Conservation (phyloP, 2,888 invertebrate genomes). For the Hedychridium roseum region DNA sequence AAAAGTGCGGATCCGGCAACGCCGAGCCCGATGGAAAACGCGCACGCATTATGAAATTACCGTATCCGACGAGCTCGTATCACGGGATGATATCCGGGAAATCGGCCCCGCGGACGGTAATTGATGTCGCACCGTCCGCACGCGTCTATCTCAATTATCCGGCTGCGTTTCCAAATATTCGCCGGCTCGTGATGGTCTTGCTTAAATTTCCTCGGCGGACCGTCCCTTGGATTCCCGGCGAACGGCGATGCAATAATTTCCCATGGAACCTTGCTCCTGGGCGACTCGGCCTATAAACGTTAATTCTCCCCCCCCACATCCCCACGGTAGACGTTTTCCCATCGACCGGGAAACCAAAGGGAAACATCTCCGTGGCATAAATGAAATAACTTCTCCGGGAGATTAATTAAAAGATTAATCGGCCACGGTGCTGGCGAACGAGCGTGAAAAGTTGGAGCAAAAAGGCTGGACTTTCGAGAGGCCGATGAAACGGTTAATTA, state of each 20-base stretch:
- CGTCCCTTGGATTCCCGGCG: not conserved
- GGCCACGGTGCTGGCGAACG: too few species aligned
- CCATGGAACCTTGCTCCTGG: not conserved
- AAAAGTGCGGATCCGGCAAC: not conserved
- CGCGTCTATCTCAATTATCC: conserved; percentile 54
- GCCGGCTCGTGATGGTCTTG: conserved; percentile 32
- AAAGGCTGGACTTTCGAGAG: too few species aligned
- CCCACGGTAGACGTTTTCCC: too few species aligned
- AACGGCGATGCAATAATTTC: not conserved
- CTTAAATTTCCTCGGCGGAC: conserved; percentile 20
- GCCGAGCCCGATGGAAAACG: too few species aligned
- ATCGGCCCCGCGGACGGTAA: conserved; percentile 54
- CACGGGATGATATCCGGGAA: conserved; percentile 51
- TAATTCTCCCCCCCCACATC: too few species aligned
- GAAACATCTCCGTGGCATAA: too few species aligned
- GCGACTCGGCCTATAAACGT: too few species aligned
- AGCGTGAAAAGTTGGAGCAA: too few species aligned
- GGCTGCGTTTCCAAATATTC: conserved; percentile 48
- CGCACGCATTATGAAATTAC: conserved; percentile 50
- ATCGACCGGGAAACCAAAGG: too few species aligned
- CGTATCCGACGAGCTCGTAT: conserved; percentile 38
- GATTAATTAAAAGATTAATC: too few species aligned
- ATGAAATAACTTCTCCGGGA: too few species aligned
- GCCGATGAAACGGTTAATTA: too few species aligned
- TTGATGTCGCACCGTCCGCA: conserved; percentile 48